Evolutionary conservation across 2,113 vertebrate species (phyloP).

Genomic region (Asarcornis scutulata): DNA sequence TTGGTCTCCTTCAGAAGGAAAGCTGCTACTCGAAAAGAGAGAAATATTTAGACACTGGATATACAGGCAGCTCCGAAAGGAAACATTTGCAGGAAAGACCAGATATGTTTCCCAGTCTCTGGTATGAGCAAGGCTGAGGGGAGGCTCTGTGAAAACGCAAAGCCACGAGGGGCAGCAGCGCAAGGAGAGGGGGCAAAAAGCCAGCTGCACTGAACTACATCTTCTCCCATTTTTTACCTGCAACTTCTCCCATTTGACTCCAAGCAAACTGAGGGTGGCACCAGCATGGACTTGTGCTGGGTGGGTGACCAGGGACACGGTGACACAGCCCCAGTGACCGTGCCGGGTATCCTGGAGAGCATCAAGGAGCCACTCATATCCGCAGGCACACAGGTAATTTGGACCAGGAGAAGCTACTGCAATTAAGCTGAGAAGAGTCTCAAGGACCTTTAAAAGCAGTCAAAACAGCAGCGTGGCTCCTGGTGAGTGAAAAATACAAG

Average conservation of each 20-base stretch:
- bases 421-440: not conserved
- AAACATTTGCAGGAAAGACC: slow-evolving; percentile 52
- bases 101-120: slow-evolving; percentile 1
- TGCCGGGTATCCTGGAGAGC: not conserved
- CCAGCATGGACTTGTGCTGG: accelerated
- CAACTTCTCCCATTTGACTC: no score
- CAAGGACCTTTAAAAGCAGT: not conserved
- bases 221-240: not conserved
- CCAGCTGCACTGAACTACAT: not conserved
- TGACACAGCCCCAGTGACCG: accelerated
- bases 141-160: not conserved
- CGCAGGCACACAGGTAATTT: not conserved
- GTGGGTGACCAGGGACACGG: not conserved
- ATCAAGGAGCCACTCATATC: not conserved
- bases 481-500: not conserved
- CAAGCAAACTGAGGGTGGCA: not conserved
- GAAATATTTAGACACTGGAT: slow-evolving; percentile 69
- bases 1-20: slow-evolving; percentile 53
- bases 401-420: not conserved
- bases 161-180: not conserved
- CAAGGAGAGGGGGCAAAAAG: not conserved
- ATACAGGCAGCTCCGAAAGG: slow-evolving; percentile 54
- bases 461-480: not conserved
- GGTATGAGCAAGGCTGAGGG: not conserved
- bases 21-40: slow-evolving; percentile 47